Evolutionary conservation across 37 sponge, comb jelly and placozoan genomes (phyloP), one percentile per base, ranked within the genome.

Genomic region (Oscarella lobularis): DNA sequence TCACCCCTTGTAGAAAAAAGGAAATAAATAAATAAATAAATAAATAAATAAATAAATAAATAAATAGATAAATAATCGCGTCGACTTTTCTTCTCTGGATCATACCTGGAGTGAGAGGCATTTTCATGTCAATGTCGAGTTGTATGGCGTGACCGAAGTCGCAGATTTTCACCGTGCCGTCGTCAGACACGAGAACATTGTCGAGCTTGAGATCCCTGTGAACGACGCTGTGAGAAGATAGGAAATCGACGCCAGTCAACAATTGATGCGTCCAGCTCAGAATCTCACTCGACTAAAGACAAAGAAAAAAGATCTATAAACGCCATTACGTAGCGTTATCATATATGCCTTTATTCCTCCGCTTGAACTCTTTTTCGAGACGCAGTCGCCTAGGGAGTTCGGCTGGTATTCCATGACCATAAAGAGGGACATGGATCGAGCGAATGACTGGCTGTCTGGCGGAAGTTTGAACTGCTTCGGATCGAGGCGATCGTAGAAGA

Each of bases 181-280:
- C 41, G 1, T 31, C 39, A 35, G 38, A 36, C 33, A 87, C 67
- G 27, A 89, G 83, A 0, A 92, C 75, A 48, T 92, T 92, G 71
- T 85, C 86, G 73, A 92, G 41, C 77, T 92, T 92, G 40, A 92
- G 70, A 60, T 92, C 89, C 20, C 88, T 41, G 39, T 89, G 90
- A 39, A 83, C 84, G 31, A 76, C 82, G 39, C 55, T 36, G 40
- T 85, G 83, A 30, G 81, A 33, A 38, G 82, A 38, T 32, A 92
- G 80, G 74, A 83, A 90, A 54, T 55, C 36, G 30, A 90, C 74
- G 36, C 78, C 91, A 38, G 36, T 66, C 74, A 90, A 70, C 34
- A 90, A 55, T 29, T 87, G 77, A 33, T 67, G 29, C 31, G 81
- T 67, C 91, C 91, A 90, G 55, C 68, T 27, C 32, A 87, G 39